Percentiles rank a stretch among this genome's conserved stretches.
These are phyloP conservation scores for Thymelicus acteon DNA, from an alignment of 2,888 invertebrate genomes.

Conservation along the genomic window DNA sequence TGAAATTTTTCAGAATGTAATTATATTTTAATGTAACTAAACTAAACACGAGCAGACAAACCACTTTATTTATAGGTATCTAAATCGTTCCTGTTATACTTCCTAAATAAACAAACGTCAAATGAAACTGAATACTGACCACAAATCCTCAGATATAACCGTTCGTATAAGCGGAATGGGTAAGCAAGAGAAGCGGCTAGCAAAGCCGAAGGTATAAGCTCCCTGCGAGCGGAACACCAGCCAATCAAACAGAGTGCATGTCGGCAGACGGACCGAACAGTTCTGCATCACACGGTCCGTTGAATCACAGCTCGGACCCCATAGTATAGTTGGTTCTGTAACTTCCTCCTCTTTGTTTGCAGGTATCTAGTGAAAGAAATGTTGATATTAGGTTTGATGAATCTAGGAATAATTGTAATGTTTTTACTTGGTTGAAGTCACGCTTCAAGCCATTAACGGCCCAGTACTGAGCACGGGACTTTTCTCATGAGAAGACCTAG, in stretches of 20 bases:
- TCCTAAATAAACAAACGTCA: not conserved
- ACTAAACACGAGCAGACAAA: too few relatives aligned
- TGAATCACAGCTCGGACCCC: constrained; percentile 57
- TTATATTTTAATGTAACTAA: too few relatives aligned
- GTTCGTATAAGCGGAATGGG: constrained; percentile 48
- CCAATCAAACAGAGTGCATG: constrained; percentile 51
- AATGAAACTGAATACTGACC: constrained; percentile 46
- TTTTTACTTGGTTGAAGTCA: too few relatives aligned
- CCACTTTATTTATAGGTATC: too few relatives aligned
- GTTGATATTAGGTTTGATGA: too few relatives aligned
- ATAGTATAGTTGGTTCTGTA: constrained; percentile 50
- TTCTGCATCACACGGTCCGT: constrained; percentile 52
- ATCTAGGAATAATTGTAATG: too few relatives aligned
- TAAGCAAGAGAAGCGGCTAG: constrained; percentile 51
- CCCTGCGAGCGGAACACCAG: constrained; percentile 51
- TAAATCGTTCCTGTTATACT: too few relatives aligned
- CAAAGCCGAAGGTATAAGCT: constrained; percentile 50
- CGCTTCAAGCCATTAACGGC: too few relatives aligned
- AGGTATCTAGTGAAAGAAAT: constrained; percentile 1
- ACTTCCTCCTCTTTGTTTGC: constrained; percentile 38
- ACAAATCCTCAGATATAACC: constrained; percentile 51
- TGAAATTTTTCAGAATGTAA: too few relatives aligned
- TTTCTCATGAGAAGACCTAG: too few relatives aligned
- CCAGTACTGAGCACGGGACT: too few relatives aligned
- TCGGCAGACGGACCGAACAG: constrained; percentile 45